phyloP scores from a whole-genome alignment of 2,888 invertebrate genomes.

The Leucania comma region DNA sequence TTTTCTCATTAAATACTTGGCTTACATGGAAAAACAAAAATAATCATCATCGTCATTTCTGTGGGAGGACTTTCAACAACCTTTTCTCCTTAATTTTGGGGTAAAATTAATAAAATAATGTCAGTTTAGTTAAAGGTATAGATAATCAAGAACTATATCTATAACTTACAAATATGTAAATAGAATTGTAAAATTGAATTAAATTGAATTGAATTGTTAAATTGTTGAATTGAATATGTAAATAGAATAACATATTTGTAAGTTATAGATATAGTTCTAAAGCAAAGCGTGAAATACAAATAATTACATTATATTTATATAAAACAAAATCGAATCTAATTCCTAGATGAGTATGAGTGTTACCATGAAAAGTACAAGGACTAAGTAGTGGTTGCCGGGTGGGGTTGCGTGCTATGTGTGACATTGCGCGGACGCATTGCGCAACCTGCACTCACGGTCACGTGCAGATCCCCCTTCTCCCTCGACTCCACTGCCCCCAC shows the following conservation, averaged over 20 bases:
- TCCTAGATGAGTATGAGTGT: constrained; percentile 15
- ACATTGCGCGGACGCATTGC: constrained; percentile 81
- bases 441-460: constrained; percentile 75
- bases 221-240: no score
- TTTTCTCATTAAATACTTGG: background rate
- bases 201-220: no score
- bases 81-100: no score
- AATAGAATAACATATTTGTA: no score
- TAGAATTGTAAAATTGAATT: no score
- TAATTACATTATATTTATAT: constrained; percentile 9
- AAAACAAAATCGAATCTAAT: constrained; percentile 24
- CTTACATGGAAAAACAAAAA: no score
- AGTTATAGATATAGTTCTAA: no score
- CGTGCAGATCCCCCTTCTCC: constrained; percentile 68
- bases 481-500: constrained; percentile 19
- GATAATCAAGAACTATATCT: background rate
- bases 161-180: constrained; percentile 26
- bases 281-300: constrained; percentile 14
- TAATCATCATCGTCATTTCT: no score
- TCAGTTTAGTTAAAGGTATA: no score
- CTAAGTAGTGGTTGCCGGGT: constrained; percentile 35
- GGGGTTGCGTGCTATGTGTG: constrained; percentile 69
- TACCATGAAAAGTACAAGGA: constrained; percentile 35
- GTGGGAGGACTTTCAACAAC: no score
- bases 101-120: background rate